phyloP scores from a whole-genome alignment of 2,888 invertebrate species.

The Chrysolina haemoptera region DNA sequence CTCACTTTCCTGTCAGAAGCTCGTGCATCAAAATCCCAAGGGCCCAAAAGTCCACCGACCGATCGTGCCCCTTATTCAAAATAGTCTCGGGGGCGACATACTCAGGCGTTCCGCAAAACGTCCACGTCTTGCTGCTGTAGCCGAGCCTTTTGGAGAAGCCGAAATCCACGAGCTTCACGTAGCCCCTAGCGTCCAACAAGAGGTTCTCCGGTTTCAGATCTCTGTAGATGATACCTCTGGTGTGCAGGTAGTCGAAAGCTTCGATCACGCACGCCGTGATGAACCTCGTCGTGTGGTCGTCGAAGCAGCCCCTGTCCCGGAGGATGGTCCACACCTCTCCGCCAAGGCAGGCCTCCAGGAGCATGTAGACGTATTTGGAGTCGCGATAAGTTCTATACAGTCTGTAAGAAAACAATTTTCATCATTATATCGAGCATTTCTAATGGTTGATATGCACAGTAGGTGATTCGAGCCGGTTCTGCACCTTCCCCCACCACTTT shows the following conservation, averaged over 20 bases:
- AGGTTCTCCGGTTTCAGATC: constrained; percentile 83
- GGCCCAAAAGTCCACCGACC: constrained; percentile 82
- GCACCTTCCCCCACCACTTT: background rate
- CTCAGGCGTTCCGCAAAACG: constrained; percentile 82
- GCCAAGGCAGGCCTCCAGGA: constrained; percentile 81
- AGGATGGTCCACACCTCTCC: constrained; percentile 83
- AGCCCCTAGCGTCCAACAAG: constrained; percentile 75
- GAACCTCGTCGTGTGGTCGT: constrained; percentile 77
- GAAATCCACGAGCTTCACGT: constrained; percentile 80
- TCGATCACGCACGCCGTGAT: constrained; percentile 80
- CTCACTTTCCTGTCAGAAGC: constrained; percentile 79
- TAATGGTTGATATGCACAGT: no score
- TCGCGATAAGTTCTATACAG: constrained; percentile 79
- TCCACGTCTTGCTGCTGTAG: constrained; percentile 80
- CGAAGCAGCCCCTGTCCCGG: constrained; percentile 77
- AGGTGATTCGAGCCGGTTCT: no score
- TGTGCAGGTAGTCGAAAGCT: constrained; percentile 80
- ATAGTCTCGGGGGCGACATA: constrained; percentile 78
- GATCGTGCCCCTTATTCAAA: constrained; percentile 81
- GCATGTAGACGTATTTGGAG: constrained; percentile 80
- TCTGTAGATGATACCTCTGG: constrained; percentile 74
- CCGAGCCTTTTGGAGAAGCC: constrained; percentile 80
- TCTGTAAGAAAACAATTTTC: constrained; percentile 66
- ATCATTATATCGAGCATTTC: no score
- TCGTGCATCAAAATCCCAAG: constrained; percentile 79